Percentiles rank a stretch among this genome's conserved stretches.
phyloP scores from a whole-genome alignment of 2,113 vertebrate genomes.

The Lagopus leucura region DNA sequence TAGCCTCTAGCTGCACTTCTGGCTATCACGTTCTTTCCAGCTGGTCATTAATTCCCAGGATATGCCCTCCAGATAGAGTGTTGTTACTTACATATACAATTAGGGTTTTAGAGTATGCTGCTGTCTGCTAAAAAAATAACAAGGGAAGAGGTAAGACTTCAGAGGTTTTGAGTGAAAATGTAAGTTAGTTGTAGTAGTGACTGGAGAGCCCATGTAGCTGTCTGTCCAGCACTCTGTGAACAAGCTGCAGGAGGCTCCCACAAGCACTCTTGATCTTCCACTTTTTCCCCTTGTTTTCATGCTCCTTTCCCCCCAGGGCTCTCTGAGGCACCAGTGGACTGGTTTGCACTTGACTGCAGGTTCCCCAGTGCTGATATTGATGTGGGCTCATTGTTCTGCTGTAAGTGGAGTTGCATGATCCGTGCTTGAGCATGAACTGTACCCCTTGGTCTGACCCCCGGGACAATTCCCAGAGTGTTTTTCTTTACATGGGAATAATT shows the following conservation, averaged over 20 bases:
- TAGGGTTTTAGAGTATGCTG: background rate
- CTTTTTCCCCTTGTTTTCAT: background rate
- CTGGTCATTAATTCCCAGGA: conserved; percentile 2
- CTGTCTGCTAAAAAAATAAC: background rate
- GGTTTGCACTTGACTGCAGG: background rate
- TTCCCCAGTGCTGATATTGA: background rate
- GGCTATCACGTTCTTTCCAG: background rate
- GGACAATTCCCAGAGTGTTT: background rate
- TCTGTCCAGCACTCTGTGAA: background rate
- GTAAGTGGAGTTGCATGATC: background rate
- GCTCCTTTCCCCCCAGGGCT: background rate
- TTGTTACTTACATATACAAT: background rate
- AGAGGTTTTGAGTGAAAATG: background rate
- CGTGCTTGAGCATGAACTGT: background rate
- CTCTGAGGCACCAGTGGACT: rapidly evolving
- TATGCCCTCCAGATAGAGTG: background rate
- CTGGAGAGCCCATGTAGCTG: background rate
- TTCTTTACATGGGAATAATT: background rate
- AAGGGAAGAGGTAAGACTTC: background rate
- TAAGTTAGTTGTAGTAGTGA: background rate
- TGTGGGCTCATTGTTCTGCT: rapidly evolving
- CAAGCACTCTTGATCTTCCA: background rate
- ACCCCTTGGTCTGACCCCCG: background rate
- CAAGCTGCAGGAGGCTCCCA: background rate
- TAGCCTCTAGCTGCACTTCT: background rate